Base-by-base conservation (phyloP, 2,888 invertebrate species). In the Lacanobia oleracea region DNA sequence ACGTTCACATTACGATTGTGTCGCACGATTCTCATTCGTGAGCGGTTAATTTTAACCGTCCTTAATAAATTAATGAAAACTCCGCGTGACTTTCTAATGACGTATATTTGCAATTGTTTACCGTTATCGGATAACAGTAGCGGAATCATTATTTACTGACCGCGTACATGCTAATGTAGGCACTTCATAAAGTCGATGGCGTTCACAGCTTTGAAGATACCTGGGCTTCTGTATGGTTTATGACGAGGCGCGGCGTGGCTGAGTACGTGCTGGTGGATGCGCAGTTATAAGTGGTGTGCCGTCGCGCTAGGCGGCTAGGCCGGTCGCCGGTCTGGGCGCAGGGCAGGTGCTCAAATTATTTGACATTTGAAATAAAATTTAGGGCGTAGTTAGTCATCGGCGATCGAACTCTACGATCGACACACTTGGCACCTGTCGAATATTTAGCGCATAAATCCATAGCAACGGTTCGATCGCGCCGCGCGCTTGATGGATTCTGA, bases 391-490 rank as follows among this genome's bases (percentile, higher is more conserved):
- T 96, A 96, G 95, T 96, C 96, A 96, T 96, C 94, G 92, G 91
- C 90, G 91, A 92, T 94, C 95, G 95, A 94, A 94, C 95, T 92
- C 92, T 92, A 89, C 92, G 92, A 94, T 94, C 94, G 96, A 94
- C 96, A 96, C 96, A 96, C 96, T 96, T 96, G 96, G 96, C 96
- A 96, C 95, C 94, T 95, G 95, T 95, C 95, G 95, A 96, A 96
- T 96, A 96, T 95, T 95, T 94, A 92, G 93, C 94, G 94, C 94
- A 95, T 95, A 95, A 95, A 96, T 95, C 94, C 96, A 96, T 95
- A 95, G 94, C 94, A 93, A 93, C 93, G 89, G 91, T 88, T 90
- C 93, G 93, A 94, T 94, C 94, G 89, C 91, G 89, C 89, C 91
- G 91, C 87, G 89, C 92, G 91, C 93, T 92, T 95, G 94, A 95